Evolutionary conservation across 2,113 vertebrate species (phyloP).

Genomic region (Orthonyx spaldingii): DNA sequence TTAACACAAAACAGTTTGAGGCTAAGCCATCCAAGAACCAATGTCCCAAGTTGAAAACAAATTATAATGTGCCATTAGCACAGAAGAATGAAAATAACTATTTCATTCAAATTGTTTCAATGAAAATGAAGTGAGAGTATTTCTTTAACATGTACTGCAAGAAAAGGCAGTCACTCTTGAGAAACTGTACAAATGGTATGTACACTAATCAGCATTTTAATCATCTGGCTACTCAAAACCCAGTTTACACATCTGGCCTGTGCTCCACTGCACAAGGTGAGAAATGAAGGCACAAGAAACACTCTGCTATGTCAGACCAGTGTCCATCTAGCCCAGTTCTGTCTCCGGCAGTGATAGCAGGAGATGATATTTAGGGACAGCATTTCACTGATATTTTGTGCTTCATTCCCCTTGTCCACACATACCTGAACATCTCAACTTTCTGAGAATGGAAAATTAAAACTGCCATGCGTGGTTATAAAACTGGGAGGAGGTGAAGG

Average conservation of each 20-base stretch:
- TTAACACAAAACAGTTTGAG: background rate
- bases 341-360: background rate
- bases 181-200: background rate
- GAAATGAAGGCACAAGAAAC: background rate
- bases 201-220: background rate
- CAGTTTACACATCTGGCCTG: background rate
- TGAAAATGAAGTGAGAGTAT: background rate
- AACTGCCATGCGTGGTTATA: background rate
- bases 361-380: background rate
- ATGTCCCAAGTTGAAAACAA: background rate
- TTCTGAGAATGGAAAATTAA: background rate
- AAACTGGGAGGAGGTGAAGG: accelerated
- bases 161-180: background rate
- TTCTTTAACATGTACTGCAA: background rate
- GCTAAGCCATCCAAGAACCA: background rate
- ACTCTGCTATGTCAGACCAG: background rate
- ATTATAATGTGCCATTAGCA: background rate
- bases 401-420: background rate
- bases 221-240: background rate
- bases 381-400: background rate
- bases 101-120: background rate
- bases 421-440: accelerated
- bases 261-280: background rate
- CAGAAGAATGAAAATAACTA: background rate
- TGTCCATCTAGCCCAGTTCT: background rate